Base-by-base conservation (phyloP, 2,113 vertebrate genomes). In the Brachypteracias leptosomus region DNA sequence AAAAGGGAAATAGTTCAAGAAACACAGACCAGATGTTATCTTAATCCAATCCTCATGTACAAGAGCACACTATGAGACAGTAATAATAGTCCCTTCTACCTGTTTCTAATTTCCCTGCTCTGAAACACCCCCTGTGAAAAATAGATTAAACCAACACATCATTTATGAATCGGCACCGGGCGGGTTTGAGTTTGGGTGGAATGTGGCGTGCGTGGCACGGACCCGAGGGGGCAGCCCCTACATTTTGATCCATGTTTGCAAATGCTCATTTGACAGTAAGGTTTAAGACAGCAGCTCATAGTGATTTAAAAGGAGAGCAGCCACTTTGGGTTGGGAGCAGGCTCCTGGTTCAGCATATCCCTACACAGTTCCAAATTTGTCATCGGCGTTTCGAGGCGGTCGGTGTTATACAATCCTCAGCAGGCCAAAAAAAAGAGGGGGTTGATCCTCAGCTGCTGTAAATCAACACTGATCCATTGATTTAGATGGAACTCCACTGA, bases 1-100 rank as follows among this genome's bases (percentile, higher is more conserved):
- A 98, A 98, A 98, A 98, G 98, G 98, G 97, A 98, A 98, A 98
- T 98, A 98, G 98, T 98, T 97, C 97, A 97, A 98, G 98, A 98
- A 98, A 98, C 98, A 98, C 46, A 85, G 98, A 97, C 97, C 97
- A 98, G 98, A 98, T 98, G 98, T 98, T 98, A 98, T 98, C 98
- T 98, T 98, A 98, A 98, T 98, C 97, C 97, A 94, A 98, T 98
- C 98, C 98, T 98, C 97, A 98, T 98, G 98, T 98, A 98, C 97
- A 94, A 98, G 97, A 97, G 98, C 98, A 97, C 97, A 98, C 97
- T 96, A 92, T 88, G 97, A 97, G 97, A 98, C 97, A 98, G 98
- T 97, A 97, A 98, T 98, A 97, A 98, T 96, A 97, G 97, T 95
- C 94, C 94, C 81, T 97, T 98, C 98, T 98, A 98, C 98, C 98